Percentiles rank a stretch among this genome's conserved stretches.
Conservation (phyloP, 2,113 vertebrate genomes). For the Cranoglanis bouderius region DNA sequence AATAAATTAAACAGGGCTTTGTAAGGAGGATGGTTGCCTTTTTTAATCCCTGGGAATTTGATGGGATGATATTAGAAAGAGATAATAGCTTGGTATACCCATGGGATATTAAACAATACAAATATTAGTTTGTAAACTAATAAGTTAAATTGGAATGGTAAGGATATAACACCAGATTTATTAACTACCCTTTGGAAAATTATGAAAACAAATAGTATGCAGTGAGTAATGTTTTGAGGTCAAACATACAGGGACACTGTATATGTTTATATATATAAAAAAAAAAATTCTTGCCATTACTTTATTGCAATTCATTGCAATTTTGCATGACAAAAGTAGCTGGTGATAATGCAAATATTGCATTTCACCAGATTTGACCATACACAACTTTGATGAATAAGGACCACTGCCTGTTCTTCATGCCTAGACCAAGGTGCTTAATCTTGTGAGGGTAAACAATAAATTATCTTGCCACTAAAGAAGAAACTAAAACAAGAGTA, state of each 20-base stretch:
- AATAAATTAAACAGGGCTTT: slow-evolving; percentile 46
- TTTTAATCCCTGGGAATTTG: slow-evolving; percentile 9
- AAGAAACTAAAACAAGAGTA: slow-evolving; percentile 60
- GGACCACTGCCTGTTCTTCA: not conserved
- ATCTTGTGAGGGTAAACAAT: slow-evolving; percentile 31
- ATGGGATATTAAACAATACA: slow-evolving; percentile 30
- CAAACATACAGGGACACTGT: not conserved
- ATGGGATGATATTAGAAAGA: slow-evolving; percentile 19
- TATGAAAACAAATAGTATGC: not conserved
- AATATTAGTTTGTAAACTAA: slow-evolving; percentile 24
- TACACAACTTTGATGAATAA: not conserved
- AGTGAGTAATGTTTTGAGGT: not conserved
- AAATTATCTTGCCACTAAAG: slow-evolving; percentile 47
- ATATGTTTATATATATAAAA: no score
- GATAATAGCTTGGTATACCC: slow-evolving; percentile 42
- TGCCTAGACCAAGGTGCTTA: not conserved
- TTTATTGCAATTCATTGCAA: not conserved
- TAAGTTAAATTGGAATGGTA: not conserved
- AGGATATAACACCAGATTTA: not conserved
- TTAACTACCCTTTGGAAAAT: not conserved
- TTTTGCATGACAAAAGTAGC: not conserved
- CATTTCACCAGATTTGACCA: not conserved
- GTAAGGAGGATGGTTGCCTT: slow-evolving; percentile 22
- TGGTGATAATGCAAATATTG: not conserved
- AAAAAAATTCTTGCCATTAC: not conserved